Percentiles rank a stretch among this genome's conserved stretches.
These are phyloP conservation scores for Polyploca ridens DNA, from an alignment of 2,888 invertebrate species.

Conservation along the genomic window DNA sequence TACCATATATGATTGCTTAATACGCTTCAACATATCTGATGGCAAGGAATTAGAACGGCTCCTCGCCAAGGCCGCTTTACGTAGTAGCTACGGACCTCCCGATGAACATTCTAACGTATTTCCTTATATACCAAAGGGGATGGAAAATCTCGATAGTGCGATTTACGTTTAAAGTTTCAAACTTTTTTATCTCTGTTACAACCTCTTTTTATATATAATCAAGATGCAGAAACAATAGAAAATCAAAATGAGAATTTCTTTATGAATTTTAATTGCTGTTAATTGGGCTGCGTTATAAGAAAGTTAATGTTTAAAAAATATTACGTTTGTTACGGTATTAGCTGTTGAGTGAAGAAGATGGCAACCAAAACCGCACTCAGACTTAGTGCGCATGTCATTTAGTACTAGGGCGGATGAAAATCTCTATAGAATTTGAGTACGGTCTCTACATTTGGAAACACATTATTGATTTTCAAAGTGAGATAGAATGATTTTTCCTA, in stretches of 20 bases:
- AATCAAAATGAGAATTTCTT: neutral
- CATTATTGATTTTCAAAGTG: neutral
- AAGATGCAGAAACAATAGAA: neutral
- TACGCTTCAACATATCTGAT: slow-evolving; percentile 73
- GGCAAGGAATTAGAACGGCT: slow-evolving; percentile 76
- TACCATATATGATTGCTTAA: slow-evolving; percentile 75
- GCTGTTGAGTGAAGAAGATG: neutral
- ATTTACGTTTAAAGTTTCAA: slow-evolving; percentile 53
- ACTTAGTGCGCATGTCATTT: neutral
- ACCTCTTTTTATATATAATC: neutral
- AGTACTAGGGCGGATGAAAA: neutral
- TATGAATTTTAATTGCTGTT: neutral
- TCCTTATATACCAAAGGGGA: slow-evolving; percentile 34
- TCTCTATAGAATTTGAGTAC: neutral
- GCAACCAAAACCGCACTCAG: neutral
- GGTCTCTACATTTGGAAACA: too few relatives aligned
- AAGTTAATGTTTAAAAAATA: neutral
- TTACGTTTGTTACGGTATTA: neutral
- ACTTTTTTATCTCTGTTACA: slow-evolving; percentile 23
- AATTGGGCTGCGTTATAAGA: neutral
- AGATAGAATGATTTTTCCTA: neutral
- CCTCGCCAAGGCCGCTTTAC: slow-evolving; percentile 73
- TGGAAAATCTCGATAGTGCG: slow-evolving; percentile 62
- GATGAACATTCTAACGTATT: fast-evolving
- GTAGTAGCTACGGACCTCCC: slow-evolving; percentile 82